Base-by-base conservation (phyloP, 2,888 invertebrate genomes). In the Drosophila affinis region DNA sequence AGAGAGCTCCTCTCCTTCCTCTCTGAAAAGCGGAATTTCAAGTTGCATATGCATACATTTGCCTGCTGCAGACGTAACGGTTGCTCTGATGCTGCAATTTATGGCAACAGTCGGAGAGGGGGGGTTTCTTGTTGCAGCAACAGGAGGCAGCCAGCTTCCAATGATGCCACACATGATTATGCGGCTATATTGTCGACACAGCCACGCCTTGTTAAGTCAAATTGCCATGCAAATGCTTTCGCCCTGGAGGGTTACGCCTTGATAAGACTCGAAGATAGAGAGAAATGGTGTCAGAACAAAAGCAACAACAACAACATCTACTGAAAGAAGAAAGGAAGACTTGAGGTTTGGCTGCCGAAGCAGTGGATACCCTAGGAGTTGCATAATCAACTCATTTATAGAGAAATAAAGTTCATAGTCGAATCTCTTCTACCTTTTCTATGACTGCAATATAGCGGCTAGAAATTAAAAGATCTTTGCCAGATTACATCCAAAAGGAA, bases 171-270 rank as follows among this genome's bases (percentile, higher is more conserved):
- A 69, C 76, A 82, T 79, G 82, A 82, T 85, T 82, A 82, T 78
- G 72, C 71, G 73, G 54, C 65, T 24, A 48, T 58, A 73, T 72
- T 76, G 83, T 67, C 80, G 64, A 61, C 67, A 56, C 18, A 55
- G 69, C 64, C 60, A 51, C 58, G 60, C 78, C 84, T 83, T 77
- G 86, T 78, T 78, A 80, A 86, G 77, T 57, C 45, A 78, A 83
- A 83, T 83, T 83, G 86, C 80, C 86, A 82, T 82, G 82, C 82
- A 83, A 85, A 80, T 78, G 68, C 65, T 63, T 49, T 68, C 32
- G 54, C 58, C 60, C 48, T 45, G 27, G 1, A 46, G 52, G 32
- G 58, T 46, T 48, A 58, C 63, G 57, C 61, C 67, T 57, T 53
- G 45, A 54, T 58, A 63, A 74, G 55, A 67, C 72, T n/a, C 52